Evolutionary conservation across 2,888 invertebrate species (phyloP).

Genomic region (Epirrhoe tristata): DNA sequence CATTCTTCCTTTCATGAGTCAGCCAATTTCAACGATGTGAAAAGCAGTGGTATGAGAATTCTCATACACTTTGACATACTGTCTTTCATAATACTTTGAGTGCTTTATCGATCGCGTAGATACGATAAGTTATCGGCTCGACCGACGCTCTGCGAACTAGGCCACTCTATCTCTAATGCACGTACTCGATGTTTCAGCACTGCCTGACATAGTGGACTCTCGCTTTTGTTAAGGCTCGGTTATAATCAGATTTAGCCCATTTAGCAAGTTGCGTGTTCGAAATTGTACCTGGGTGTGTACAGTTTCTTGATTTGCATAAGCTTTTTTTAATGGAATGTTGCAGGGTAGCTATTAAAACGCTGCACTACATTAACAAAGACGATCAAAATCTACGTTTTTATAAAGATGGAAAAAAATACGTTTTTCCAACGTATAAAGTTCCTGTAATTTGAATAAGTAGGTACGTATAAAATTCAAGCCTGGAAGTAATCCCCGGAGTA

Average conservation of each 20-base stretch:
- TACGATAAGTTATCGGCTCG: slow-evolving; percentile 71
- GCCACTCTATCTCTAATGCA: slow-evolving; percentile 68
- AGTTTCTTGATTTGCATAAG: slow-evolving; percentile 4
- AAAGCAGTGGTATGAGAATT: slow-evolving; percentile 8
- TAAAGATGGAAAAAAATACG: background rate
- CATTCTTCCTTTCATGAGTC: slow-evolving; percentile 35
- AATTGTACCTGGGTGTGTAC: slow-evolving; percentile 5
- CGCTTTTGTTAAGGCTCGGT: slow-evolving; percentile 55
- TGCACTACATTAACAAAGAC: background rate
- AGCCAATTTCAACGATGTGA: slow-evolving; percentile 37
- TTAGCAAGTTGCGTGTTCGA: slow-evolving; percentile 30
- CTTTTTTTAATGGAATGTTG: background rate
- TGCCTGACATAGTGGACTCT: slow-evolving; percentile 62
- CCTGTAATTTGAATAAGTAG: background rate
- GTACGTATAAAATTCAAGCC: background rate
- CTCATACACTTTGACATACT: slow-evolving; percentile 10
- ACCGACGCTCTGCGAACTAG: slow-evolving; percentile 65
- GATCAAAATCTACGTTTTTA: background rate
- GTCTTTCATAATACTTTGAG: slow-evolving; percentile 51
- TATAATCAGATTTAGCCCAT: slow-evolving; percentile 48
- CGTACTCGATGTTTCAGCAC: slow-evolving; percentile 54
- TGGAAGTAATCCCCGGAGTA: slow-evolving; percentile 16
- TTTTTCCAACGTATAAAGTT: background rate
- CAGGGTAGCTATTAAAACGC: background rate
- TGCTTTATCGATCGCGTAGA: slow-evolving; percentile 71